Evolutionary conservation across 2,888 invertebrate species (phyloP).

Genomic region (Pecten maximus): DNA sequence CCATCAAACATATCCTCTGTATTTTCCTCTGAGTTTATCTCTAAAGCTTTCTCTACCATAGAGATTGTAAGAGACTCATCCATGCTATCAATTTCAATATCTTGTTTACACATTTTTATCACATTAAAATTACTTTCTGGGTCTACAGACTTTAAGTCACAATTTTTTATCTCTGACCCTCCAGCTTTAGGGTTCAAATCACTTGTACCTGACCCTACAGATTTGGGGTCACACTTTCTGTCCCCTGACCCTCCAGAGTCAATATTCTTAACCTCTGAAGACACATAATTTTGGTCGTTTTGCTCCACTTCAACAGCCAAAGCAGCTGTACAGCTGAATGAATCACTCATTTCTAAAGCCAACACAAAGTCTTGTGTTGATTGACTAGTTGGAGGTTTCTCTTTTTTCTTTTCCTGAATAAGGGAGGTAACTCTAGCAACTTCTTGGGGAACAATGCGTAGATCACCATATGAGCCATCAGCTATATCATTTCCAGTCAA

Average conservation of each 20-base stretch:
- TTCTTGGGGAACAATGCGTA: slow-evolving; percentile 67
- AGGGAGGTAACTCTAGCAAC: slow-evolving; percentile 31
- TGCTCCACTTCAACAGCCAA: slow-evolving; percentile 38
- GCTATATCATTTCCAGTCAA: slow-evolving; percentile 45
- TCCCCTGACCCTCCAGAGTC: neutral
- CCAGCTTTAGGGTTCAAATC: neutral
- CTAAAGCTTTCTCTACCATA: slow-evolving; percentile 70
- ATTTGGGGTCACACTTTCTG: neutral
- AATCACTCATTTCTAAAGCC: slow-evolving; percentile 76
- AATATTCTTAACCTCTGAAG: neutral
- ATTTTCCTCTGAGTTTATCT: slow-evolving; percentile 22
- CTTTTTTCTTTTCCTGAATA: neutral
- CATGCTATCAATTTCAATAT: slow-evolving; percentile 46
- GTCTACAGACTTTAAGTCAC: neutral
- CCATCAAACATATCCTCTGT: neutral
- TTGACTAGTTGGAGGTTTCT: neutral
- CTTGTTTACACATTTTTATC: neutral
- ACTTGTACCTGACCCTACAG: neutral
- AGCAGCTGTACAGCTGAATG: slow-evolving; percentile 63
- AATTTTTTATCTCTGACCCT: neutral
- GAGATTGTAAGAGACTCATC: slow-evolving; percentile 74
- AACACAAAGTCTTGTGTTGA: slow-evolving; percentile 31
- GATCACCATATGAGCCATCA: slow-evolving; percentile 62
- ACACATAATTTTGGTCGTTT: slow-evolving; percentile 10
- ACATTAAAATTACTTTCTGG: neutral